A percentile compares a stretch with the other conserved stretches of the same genome.
phyloP scores from a whole-genome alignment of 2,113 vertebrate species.

The Callospermophilus lateralis region DNA sequence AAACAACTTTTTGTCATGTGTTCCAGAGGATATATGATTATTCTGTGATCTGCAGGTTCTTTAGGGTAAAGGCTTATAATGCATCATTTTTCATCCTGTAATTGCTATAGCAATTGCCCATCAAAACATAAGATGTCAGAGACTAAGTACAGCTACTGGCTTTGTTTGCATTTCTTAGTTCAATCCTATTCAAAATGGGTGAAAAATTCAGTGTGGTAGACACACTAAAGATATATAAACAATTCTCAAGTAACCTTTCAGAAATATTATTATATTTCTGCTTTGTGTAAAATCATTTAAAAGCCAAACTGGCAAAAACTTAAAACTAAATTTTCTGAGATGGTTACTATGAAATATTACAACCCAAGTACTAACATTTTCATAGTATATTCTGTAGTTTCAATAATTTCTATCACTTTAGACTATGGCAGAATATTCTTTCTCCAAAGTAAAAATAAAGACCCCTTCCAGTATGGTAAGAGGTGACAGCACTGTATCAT shows the following conservation, averaged over 20 bases:
- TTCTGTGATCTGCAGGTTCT: constrained; percentile 75
- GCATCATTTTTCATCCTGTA: constrained; percentile 77
- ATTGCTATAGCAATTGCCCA: constrained; percentile 73
- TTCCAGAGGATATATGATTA: constrained; percentile 12
- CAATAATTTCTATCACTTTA: neutral
- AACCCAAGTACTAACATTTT: neutral
- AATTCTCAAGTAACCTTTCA: constrained; percentile 57
- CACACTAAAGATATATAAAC: constrained; percentile 34
- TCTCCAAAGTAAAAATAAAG: constrained; percentile 23
- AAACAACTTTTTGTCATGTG: constrained; percentile 7
- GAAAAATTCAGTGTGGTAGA: constrained; percentile 40
- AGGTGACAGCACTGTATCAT: neutral
- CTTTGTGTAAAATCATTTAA: constrained; percentile 26
- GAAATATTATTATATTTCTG: neutral
- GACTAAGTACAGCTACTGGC: neutral
- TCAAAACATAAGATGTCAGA: constrained; percentile 54
- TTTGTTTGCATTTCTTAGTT: constrained; percentile 68
- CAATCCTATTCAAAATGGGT: constrained; percentile 47
- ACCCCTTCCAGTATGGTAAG: neutral
- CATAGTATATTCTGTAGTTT: neutral
- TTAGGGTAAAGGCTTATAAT: constrained; percentile 67
- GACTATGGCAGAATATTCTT: constrained; percentile 22
- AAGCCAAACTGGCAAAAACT: constrained; percentile 39
- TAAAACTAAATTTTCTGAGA: neutral
- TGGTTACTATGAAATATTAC: neutral